Conservation (phyloP, 2,797 vertebrate genomes). For the Meda fulgida region DNA sequence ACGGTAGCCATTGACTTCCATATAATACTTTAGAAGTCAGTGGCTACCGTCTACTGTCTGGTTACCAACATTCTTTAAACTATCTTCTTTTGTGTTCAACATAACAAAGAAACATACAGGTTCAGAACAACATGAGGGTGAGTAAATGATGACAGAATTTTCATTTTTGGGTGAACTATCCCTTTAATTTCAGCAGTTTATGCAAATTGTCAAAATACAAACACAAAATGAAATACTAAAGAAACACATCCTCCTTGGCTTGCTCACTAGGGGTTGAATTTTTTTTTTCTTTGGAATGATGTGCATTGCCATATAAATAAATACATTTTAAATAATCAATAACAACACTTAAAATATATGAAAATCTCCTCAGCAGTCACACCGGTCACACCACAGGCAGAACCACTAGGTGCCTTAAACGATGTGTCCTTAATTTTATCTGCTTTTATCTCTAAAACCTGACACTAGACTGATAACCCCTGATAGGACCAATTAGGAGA, state of each 20-base stretch:
- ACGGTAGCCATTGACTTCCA: too few species aligned
- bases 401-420: slow-evolving; percentile 31
- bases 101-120: too few species aligned
- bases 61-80: too few species aligned
- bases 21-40: too few species aligned
- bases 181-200: background rate
- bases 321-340: background rate
- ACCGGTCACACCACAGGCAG: slow-evolving; percentile 19
- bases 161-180: too few species aligned
- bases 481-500: slow-evolving; percentile 62
- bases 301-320: background rate
- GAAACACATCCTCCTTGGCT: background rate
- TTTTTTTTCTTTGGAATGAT: background rate
- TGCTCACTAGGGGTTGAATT: too few species aligned
- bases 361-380: background rate
- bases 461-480: slow-evolving; percentile 58
- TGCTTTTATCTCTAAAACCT: slow-evolving; percentile 53
- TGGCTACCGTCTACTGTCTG: too few species aligned
- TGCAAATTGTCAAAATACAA: background rate
- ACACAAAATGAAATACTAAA: background rate
- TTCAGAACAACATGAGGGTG: too few species aligned
- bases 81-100: too few species aligned
- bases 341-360: background rate
- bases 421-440: slow-evolving; percentile 46
- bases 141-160: too few species aligned